Conservation (phyloP, 2,113 vertebrate species). For the Seriola dumerili region DNA sequence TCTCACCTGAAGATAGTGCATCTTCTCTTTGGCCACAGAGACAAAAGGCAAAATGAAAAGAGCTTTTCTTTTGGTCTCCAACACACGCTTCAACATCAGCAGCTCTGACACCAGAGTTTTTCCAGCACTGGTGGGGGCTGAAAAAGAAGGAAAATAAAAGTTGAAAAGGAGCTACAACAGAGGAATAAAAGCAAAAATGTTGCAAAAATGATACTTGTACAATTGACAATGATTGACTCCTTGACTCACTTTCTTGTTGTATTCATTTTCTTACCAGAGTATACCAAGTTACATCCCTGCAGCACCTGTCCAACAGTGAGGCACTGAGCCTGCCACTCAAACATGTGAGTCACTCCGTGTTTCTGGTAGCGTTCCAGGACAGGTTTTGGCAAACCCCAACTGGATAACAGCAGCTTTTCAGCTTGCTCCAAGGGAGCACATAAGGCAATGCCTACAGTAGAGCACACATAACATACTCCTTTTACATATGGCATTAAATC, state of each 20-base stretch:
- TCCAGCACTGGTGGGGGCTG: constrained; percentile 97
- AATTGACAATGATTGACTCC: not conserved
- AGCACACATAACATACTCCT: not conserved
- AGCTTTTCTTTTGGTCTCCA: constrained; percentile 94
- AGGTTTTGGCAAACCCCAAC: constrained; percentile 92
- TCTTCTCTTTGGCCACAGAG: constrained; percentile 98
- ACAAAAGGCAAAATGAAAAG: constrained; percentile 97
- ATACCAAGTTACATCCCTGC: constrained; percentile 94
- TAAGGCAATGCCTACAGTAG: constrained; percentile 82
- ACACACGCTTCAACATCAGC: constrained; percentile 93
- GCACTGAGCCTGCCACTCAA: constrained; percentile 98
- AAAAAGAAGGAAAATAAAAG: constrained; percentile 13
- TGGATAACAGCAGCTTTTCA: constrained; percentile 92
- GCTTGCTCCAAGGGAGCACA: constrained; percentile 83
- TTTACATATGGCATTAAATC: not conserved
- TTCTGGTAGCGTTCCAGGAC: constrained; percentile 91
- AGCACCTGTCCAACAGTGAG: constrained; percentile 91
- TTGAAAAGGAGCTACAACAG: not conserved
- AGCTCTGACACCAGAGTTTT: constrained; percentile 97
- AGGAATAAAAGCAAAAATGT: not conserved
- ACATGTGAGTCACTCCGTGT: constrained; percentile 92
- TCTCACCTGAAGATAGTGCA: constrained; percentile 91
- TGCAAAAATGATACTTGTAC: not conserved
- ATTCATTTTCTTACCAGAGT: constrained; percentile 88
- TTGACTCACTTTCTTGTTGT: not conserved